Percentiles rank a stretch among this genome's conserved stretches.
phyloP scores from a whole-genome alignment of 2,888 invertebrate species.

The Cephus spinipes region DNA sequence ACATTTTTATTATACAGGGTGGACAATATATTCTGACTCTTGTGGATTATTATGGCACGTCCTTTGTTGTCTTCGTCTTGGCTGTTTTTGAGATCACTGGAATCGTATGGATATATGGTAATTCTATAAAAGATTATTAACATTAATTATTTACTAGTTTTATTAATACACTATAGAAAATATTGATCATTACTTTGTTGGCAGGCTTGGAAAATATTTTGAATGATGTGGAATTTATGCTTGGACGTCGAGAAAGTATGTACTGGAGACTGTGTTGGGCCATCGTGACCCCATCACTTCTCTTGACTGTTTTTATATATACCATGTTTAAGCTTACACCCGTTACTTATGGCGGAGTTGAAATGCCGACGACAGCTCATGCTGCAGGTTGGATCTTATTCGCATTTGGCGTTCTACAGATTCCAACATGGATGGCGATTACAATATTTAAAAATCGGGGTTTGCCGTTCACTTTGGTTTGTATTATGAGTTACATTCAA shows the following conservation, averaged over 20 bases:
- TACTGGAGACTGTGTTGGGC: conserved; percentile 89
- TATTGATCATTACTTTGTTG: not conserved
- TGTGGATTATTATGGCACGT: conserved; percentile 67
- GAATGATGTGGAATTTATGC: conserved; percentile 85
- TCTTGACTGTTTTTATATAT: conserved; percentile 77
- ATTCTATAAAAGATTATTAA: not conserved
- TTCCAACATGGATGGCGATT: conserved; percentile 65
- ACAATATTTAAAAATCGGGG: conserved; percentile 45
- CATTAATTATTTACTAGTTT: not conserved
- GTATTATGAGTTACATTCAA: not conserved
- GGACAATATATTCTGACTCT: conserved; percentile 67
- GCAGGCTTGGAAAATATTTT: conserved; percentile 72
- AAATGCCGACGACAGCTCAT: conserved; percentile 72
- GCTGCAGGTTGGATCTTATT: conserved; percentile 69
- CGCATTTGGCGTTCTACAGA: conserved; percentile 68
- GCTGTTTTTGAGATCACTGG: conserved; percentile 67
- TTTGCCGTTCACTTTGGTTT: not conserved
- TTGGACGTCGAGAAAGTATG: conserved; percentile 74
- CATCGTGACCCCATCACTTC: conserved; percentile 77
- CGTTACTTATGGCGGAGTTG: conserved; percentile 69
- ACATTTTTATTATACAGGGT: conserved; percentile 54
- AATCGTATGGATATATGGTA: conserved; percentile 67
- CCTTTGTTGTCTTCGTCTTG: conserved; percentile 67
- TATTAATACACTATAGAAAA: not conserved
- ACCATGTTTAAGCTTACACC: conserved; percentile 73